Base-by-base conservation (phyloP, 2,888 invertebrate genomes). In the Drosophila rubida region DNA sequence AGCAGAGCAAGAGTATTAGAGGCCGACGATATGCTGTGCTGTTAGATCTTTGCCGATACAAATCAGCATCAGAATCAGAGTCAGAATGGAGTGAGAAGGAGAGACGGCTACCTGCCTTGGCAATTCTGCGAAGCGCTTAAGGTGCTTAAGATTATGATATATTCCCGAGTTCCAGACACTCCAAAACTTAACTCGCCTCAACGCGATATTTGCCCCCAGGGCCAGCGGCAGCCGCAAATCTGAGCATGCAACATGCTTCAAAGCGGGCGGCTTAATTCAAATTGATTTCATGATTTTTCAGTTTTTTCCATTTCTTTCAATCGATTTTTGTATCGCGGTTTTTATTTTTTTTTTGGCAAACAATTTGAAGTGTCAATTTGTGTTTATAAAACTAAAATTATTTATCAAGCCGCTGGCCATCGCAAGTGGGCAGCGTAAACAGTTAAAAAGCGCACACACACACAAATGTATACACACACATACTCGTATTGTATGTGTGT, bases 291-390 rank as follows among this genome's bases (percentile, higher is more conserved):
- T 48, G 78, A 49, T 75, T 60, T 65, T 46, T 27, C 7, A 35
- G n/a, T 35, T 59, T 22, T 23, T 41, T 30, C n/a, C 13, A 30
- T 65, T 50, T 65, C 35, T 54, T 41, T 62, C 50, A 14, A n/a
- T 19, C 9, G 44, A 27, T 41, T 48, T 63, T 45, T 39, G 44
- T 32, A 19, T 19, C 19, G 19, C 19, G n/a, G 51, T 63, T 19
- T 65, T 42, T 42, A 57, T 42, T 7, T 35, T 14, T 54, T 74
- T 78, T 74, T 81, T 82, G 76, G 78, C 82, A 80, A 82, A 78
- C 81, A 76, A 69, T 83, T 80, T 78, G 61, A 85, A 85, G 86
- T 84, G 84, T 84, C 84, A 85, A 78, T 84, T 84, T 84, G 79
- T 84, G 83, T 82, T 82, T 84, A 82, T 79, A 73, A 82, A 79